phyloP scores from a whole-genome alignment of 2,888 invertebrate genomes.

The Lamellibrachia satsuma region DNA sequence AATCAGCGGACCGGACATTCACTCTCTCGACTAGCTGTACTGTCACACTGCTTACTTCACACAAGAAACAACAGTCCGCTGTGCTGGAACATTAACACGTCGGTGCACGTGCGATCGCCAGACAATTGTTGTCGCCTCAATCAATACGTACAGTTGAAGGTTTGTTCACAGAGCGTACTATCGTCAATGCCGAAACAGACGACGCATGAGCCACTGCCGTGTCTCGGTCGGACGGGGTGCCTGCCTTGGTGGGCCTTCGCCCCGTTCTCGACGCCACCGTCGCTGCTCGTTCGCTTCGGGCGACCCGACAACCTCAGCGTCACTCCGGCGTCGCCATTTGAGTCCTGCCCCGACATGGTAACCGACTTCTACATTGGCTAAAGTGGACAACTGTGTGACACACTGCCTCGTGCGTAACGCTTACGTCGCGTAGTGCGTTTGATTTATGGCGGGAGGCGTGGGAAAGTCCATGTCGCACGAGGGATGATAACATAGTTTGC shows the following conservation, averaged over 20 bases:
- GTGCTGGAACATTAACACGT: background rate
- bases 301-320: background rate
- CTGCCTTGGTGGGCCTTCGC: background rate
- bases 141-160: constrained; percentile 11
- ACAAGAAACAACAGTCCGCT: background rate
- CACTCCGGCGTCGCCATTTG: background rate
- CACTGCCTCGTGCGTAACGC: background rate
- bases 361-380: background rate
- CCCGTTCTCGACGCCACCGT: background rate
- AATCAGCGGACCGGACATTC: background rate
- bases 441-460: background rate
- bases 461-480: background rate
- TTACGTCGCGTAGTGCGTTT: background rate
- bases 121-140: background rate
- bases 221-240: background rate
- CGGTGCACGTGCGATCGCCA: background rate
- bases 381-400: background rate
- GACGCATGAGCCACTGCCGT: background rate
- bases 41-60: background rate
- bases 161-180: background rate
- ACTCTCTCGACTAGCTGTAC: background rate
- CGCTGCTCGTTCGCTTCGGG: background rate
- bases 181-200: background rate
- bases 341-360: background rate
- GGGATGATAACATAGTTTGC: background rate